Evolutionary conservation across 2,797 vertebrate species (phyloP), one percentile per base, ranked within the genome.

Genomic region (Setipinna tenuifilis): DNA sequence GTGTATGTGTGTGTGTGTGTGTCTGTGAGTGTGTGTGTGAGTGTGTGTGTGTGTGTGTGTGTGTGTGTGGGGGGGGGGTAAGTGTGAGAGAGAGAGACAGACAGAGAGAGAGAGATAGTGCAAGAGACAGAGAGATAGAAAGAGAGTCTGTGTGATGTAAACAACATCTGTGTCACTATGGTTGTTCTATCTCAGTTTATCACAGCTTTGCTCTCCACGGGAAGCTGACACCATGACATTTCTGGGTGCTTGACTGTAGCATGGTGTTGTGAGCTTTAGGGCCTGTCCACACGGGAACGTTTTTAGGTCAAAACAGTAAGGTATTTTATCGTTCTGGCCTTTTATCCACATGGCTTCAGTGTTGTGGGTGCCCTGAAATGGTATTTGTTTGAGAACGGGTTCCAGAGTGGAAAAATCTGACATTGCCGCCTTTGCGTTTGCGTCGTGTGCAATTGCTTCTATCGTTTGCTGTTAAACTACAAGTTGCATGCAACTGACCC

Each of bases 1-100:
- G 25, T 68, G n/a, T 23, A 21, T 3, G 61, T n/a, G 23, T 65
- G 61, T 25, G 61, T 14, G 61, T 65, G n/a, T 65, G 14, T 68
- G 65, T 68, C 10, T 68, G 65, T 28, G n/a, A 23, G 23, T 25
- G 62, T 11, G 62, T 25, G 25, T 68, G 62, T 28, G 62, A 2
- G 62, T 68, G 23, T 65, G 23, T 71, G 65, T 71, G 28, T 71
- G 65, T 71, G 31, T 75, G 68, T 75, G 68, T 75, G 68, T 17
- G 28, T 16, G 28, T 75, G 31, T 75, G 68, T 35, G 68, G 62
- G 28, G 62, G 28, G 23, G 12, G 25, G 1, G 62, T 21, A 12
- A 1, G 58, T 21, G 58, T 6, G 19, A 3, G 58, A 19, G 17
- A 19, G 58, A 2, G 58, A 19, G 58, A 21, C 4, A 65, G 61